Evolutionary conservation across 2,888 invertebrate genomes (phyloP).

Genomic region (Deilephila elpenor): DNA sequence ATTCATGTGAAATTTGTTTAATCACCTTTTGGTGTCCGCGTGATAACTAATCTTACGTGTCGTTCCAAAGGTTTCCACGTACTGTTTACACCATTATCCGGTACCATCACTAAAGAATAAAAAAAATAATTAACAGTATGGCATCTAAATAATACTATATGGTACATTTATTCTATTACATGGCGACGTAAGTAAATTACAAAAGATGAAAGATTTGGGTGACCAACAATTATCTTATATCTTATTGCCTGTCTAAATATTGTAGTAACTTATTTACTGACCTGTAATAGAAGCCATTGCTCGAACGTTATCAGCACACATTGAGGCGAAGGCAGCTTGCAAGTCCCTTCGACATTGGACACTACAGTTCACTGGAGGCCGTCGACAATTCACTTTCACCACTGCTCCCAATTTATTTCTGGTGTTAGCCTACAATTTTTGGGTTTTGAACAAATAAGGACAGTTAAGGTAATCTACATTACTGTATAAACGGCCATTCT

Average conservation of each 20-base stretch:
- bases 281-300: constrained; percentile 47
- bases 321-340: constrained; percentile 48
- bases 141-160: too few relatives aligned
- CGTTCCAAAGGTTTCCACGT: constrained; percentile 42
- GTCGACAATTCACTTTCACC: constrained; percentile 38
- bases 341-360: constrained; percentile 56
- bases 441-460: not conserved
- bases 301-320: constrained; percentile 50
- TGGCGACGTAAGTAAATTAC: too few relatives aligned
- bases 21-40: not conserved
- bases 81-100: constrained; percentile 43
- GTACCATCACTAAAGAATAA: constrained; percentile 50
- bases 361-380: constrained; percentile 45
- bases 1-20: not conserved
- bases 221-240: too few relatives aligned
- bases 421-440: constrained; percentile 38
- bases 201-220: too few relatives aligned
- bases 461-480: too few relatives aligned
- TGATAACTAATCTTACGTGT: constrained; percentile 19
- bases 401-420: constrained; percentile 40
- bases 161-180: too few relatives aligned
- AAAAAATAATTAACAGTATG: not conserved
- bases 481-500: not conserved
- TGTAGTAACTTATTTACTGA: constrained; percentile 32
- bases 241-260: not conserved